Evolutionary conservation across 2,113 vertebrate species (phyloP).

Genomic region (Chamaea fasciata): DNA sequence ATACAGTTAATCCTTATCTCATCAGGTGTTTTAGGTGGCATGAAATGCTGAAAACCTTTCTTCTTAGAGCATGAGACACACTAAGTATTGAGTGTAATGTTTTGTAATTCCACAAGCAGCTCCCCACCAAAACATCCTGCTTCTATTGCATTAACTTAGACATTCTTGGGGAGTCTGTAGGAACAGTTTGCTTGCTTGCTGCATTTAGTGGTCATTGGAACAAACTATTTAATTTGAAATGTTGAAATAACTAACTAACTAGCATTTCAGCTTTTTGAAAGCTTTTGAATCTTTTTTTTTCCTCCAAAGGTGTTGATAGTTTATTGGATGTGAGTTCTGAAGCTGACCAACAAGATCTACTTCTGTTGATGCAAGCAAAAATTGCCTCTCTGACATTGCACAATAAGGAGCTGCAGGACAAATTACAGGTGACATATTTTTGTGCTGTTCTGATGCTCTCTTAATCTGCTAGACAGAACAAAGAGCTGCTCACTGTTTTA

Average conservation of each 20-base stretch:
- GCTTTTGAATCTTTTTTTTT: not conserved
- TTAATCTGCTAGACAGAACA: not conserved
- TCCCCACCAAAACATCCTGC: not conserved
- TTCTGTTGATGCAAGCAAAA: constrained; percentile 86
- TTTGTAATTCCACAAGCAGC: not conserved
- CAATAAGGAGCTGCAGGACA: constrained; percentile 88
- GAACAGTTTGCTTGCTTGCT: not conserved
- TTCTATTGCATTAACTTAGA: not conserved
- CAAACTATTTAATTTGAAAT: not conserved
- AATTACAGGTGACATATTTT: constrained; percentile 80
- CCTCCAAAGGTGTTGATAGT: constrained; percentile 72
- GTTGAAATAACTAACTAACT: not conserved
- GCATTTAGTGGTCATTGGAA: not conserved
- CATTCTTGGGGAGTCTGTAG: not conserved
- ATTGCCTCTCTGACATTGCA: constrained; percentile 86
- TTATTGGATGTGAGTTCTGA: constrained; percentile 72
- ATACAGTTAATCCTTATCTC: not conserved
- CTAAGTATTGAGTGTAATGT: not conserved
- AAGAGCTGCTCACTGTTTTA: not conserved
- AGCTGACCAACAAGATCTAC: constrained; percentile 78
- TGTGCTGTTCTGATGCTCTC: not conserved
- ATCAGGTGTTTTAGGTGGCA: not conserved
- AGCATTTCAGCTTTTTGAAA: not conserved
- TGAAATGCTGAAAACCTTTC: not conserved
- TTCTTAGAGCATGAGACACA: not conserved